Conservation (phyloP, 2,797 vertebrate species). For the Poecilia gillii region DNA sequence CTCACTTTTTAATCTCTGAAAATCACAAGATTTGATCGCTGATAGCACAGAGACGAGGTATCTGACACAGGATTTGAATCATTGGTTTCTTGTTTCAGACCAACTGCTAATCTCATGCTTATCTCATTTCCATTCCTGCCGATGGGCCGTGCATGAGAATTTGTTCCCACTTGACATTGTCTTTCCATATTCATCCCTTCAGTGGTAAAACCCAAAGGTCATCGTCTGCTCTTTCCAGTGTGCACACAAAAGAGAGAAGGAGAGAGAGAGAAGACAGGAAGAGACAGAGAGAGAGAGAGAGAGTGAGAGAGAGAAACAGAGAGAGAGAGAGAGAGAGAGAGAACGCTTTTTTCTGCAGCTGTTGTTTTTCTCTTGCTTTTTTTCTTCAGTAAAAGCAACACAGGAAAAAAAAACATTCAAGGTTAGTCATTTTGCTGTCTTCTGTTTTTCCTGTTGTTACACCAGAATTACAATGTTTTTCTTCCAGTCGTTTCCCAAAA, state of each 20-base stretch:
- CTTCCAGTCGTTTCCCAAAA: not conserved
- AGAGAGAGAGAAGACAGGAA: not conserved
- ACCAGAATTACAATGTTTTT: not conserved
- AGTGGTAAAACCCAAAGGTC: constrained; percentile 27
- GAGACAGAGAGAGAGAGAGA: not conserved
- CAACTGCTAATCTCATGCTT: constrained; percentile 39
- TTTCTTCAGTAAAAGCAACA: not conserved
- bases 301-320: not conserved
- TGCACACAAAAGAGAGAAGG: not conserved
- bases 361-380: not conserved
- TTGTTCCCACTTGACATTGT: constrained; percentile 35
- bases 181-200: constrained; percentile 13
- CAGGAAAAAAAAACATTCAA: not conserved
- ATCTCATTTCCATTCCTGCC: constrained; percentile 40
- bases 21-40: constrained; percentile 64
- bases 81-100: constrained; percentile 28
- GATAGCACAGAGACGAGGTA: constrained; percentile 54
- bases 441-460: not conserved
- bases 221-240: constrained; percentile 22
- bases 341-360: constrained; percentile 1
- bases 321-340: not conserved
- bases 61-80: constrained; percentile 36
- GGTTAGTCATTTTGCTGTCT: not conserved
- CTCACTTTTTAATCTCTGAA: constrained; percentile 61
- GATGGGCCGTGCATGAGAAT: constrained; percentile 16